Evolutionary conservation across 2,888 invertebrate species (phyloP), one percentile per base, ranked within the genome.

Genomic region (Apodemia hepburni): DNA sequence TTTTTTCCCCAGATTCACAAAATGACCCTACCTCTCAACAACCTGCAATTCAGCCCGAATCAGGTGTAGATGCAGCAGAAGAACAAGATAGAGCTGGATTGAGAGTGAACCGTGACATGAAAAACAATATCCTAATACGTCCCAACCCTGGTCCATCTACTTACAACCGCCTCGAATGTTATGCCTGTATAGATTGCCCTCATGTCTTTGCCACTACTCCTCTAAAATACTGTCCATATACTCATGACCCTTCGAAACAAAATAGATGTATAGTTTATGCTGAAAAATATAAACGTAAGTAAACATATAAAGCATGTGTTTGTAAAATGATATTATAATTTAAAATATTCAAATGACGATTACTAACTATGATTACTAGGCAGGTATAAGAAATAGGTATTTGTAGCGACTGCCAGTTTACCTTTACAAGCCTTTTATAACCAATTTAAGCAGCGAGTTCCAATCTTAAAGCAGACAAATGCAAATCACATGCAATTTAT

Each of bases 241-340:
- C 74, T 3, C 64, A 67, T 1, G 78, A 82, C 47, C 60, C 69
- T 2, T 61, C 66, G 0, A 83, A 77, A 65, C 71, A 71, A 62
- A 74, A 73, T 29, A 81, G 73, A 67, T 88, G 88, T 68, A 76
- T 88, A 8, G 71, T 73, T 2, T 88, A 83, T 65, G 71, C 76
- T 0, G 86, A 87, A 61, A 76, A 80, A 62, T 86, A 82, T 64
- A 72, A 64, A 66, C 72, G 85, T 85, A 69, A 82, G 82, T 80
- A 8, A 33, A 33, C 1, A 33, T 33, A 33, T 33, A 33, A 33
- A 33, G 33, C 33, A 8, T 8, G 33, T 7, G 8, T 7, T 8
- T 33, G 33, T 8, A 8, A 33, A 8, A 33, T 8, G 8, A 33
- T 33, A n/a, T n/a, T n/a, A 1, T 33, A 33, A 33, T 33, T 33